Conservation (phyloP, 2,113 vertebrate species). For the rabbit (Oryctolagus cuniculus) region DNA sequence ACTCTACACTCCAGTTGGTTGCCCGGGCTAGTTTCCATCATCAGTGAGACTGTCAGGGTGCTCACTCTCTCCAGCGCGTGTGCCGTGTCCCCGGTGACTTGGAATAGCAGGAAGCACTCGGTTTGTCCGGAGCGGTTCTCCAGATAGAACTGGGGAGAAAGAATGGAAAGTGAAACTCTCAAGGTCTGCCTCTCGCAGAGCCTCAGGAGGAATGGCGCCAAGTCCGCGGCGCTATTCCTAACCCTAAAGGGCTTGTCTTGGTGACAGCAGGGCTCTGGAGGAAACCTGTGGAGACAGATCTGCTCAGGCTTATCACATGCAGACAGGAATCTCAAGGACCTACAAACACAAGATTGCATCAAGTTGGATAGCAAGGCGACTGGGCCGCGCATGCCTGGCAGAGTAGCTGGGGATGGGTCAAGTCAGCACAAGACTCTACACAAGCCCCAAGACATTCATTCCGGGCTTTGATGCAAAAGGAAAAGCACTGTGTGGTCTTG, state of each 20-base stretch:
- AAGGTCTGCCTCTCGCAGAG: slow-evolving; percentile 72
- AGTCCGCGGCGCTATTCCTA: slow-evolving; percentile 74
- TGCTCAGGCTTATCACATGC: not conserved
- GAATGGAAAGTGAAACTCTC: slow-evolving; percentile 84
- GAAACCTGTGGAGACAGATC: not conserved
- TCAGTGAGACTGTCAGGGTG: slow-evolving; percentile 62
- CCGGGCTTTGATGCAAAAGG: not conserved
- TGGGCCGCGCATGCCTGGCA: not conserved
- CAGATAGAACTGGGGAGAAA: slow-evolving; percentile 85
- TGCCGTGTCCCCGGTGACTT: slow-evolving; percentile 86
- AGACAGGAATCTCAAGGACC: not conserved
- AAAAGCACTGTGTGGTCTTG: not conserved
- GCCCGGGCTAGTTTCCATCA: slow-evolving; percentile 70
- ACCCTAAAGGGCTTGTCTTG: slow-evolving; percentile 72
- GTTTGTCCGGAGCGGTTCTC: slow-evolving; percentile 87
- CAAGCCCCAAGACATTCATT: not conserved
- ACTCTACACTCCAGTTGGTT: not conserved
- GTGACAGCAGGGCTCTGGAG: slow-evolving; percentile 83
- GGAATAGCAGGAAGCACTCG: slow-evolving; percentile 92
- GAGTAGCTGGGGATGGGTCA: not conserved
- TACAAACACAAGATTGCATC: not conserved
- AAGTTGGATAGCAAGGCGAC: not conserved
- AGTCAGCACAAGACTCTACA: not conserved
- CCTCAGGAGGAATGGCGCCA: slow-evolving; percentile 73
- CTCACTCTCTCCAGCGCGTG: slow-evolving; percentile 59